Conservation (phyloP, 2,888 invertebrate genomes). For the Philereme transversata region DNA sequence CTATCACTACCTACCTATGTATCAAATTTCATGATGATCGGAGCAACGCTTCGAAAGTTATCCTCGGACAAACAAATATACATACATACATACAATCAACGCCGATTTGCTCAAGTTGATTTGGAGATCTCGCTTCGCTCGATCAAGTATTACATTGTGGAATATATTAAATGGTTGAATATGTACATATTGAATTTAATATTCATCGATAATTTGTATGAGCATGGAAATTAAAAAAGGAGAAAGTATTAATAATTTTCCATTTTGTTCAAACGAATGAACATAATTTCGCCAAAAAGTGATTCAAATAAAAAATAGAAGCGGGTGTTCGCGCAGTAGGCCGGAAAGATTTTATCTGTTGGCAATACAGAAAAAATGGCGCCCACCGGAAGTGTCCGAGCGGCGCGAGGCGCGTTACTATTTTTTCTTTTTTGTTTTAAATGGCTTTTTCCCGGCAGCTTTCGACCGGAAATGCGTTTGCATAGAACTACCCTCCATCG, state of each 20-base stretch:
- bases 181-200: no score
- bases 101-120: no score
- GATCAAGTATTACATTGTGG: no score
- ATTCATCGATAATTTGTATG: no score
- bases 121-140: no score
- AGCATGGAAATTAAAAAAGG: no score
- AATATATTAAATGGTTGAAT: no score
- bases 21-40: no score
- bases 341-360: constrained; percentile 84
- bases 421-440: constrained; percentile 82
- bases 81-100: no score
- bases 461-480: constrained; percentile 83
- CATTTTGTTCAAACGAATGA: constrained; percentile 41
- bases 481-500: constrained; percentile 74
- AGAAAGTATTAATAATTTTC: neutral
- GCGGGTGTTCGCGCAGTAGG: constrained; percentile 79
- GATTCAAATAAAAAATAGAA: constrained; percentile 74
- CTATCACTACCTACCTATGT: no score
- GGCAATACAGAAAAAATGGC: constrained; percentile 84
- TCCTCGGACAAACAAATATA: no score
- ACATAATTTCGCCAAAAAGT: constrained; percentile 70
- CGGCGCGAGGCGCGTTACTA: constrained; percentile 81
- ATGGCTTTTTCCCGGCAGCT: constrained; percentile 83
- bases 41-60: no score
- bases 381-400: constrained; percentile 85